Evolutionary conservation across 2,113 vertebrate genomes (phyloP).

Genomic region (Ascaphus truei): DNA sequence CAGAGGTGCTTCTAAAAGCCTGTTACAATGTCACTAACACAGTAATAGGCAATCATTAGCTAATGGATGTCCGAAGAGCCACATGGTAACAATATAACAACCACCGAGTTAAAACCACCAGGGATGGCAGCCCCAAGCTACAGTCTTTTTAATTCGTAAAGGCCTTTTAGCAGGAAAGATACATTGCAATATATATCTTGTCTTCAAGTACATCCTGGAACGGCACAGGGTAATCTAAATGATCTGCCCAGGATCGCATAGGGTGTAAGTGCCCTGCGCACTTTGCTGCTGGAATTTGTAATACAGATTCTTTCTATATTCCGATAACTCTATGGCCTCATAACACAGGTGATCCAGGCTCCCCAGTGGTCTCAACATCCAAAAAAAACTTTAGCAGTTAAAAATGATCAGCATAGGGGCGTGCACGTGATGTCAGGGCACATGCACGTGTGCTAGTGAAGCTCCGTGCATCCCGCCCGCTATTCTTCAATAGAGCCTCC

Average conservation of each 20-base stretch:
- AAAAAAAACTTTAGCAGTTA: too few species aligned
- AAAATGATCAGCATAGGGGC: too few species aligned
- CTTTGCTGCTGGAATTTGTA: conserved; percentile 10
- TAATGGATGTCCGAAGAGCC: conserved; percentile 15
- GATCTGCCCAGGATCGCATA: background rate
- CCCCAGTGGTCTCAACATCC: too few species aligned
- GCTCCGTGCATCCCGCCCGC: too few species aligned
- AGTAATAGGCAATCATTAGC: conserved; percentile 16
- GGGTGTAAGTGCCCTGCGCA: background rate
- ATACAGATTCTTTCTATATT: too few species aligned
- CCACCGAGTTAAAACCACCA: too few species aligned
- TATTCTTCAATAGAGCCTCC: too few species aligned
- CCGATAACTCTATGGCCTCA: too few species aligned
- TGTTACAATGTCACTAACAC: background rate
- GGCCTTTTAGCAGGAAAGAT: background rate
- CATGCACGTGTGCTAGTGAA: too few species aligned
- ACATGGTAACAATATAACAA: too few species aligned
- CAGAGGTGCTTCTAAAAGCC: background rate
- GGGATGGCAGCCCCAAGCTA: background rate
- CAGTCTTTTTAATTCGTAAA: background rate
- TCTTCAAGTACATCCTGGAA: background rate
- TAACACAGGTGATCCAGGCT: background rate
- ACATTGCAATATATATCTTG: background rate
- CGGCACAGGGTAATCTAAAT: background rate
- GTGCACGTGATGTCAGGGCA: too few species aligned